Base-by-base conservation (phyloP, 2,888 invertebrate genomes). In the Anoplius nigerrimus region DNA sequence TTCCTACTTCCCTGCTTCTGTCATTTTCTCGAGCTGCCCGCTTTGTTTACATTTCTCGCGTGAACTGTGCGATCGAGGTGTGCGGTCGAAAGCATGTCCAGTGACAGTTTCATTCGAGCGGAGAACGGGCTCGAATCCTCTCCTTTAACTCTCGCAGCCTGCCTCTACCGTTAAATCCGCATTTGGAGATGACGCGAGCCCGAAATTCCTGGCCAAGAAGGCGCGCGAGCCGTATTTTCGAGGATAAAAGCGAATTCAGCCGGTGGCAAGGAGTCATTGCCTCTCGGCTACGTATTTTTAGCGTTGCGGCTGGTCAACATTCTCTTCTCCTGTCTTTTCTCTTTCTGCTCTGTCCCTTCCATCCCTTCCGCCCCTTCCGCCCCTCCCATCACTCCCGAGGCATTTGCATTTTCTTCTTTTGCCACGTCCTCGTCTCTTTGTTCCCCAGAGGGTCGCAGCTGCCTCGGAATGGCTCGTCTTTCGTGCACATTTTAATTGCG, bases 241-340 rank as follows among this genome's bases (percentile, higher is more conserved):
- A 82, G 82, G 82, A 79, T 83, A 81, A 84, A 81, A 78, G 79
- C 71, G 73, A 71, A 48, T 72, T 68, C 58, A 51, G 27, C 20
- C 53, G 27, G 52, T 34, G 66, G 45, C 51, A 54, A 56, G 72
- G 69, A 80, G 83, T 77, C 81, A 74, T 82, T 77, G 82, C 74
- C 83, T 83, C 75, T 79, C 74, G 81, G 75, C 70, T 72, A 76
- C 76, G 81, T 83, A 78, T 78, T 82, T 82, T 82, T 84, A 82
- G 78, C 69, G 66, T 64, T 69, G 58, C 58, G 72, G 79, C 79
- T 84, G 83, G 81, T 82, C 83, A 79, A 77, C 83, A 82, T 82
- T 82, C 82, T 75, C 76, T 76, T 67, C 60, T 62, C 71, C 68
- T 53, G 16, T 52, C 45, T 11, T 16, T 20, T 16, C 48, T n/a